These are phyloP conservation scores for Caenorhabditis briggsae DNA, from an alignment of 1,140 invertebrate genomes.

Conservation along the genomic window DNA sequence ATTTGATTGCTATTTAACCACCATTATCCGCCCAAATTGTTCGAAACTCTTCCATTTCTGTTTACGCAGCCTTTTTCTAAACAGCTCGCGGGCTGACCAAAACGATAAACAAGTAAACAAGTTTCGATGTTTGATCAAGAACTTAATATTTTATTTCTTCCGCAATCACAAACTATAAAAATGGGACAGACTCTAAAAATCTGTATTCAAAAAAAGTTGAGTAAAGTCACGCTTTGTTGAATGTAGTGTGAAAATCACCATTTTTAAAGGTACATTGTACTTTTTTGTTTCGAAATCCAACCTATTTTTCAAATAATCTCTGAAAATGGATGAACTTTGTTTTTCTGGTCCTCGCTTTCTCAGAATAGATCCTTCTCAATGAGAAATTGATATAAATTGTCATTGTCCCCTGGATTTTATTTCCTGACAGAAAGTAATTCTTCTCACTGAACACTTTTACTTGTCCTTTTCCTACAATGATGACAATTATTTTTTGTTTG, in stretches of 20 bases:
- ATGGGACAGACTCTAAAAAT: too few relatives aligned
- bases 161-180: neutral
- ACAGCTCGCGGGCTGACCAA: neutral
- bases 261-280: too few relatives aligned
- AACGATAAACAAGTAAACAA: constrained; percentile 23
- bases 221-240: neutral
- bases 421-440: neutral
- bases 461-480: neutral
- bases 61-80: neutral
- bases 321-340: neutral
- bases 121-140: neutral
- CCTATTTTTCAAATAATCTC: too few relatives aligned
- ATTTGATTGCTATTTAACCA: too few relatives aligned
- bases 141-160: neutral
- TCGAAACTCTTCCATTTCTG: neutral
- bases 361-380: neutral
- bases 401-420: neutral
- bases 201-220: neutral
- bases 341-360: neutral
- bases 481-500: constrained; percentile 18
- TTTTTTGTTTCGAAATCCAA: too few relatives aligned
- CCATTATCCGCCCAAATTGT: too few relatives aligned
- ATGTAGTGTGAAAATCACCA: too few relatives aligned
- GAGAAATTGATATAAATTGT: constrained; percentile 17
- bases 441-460: neutral